A percentile compares a stretch with the other conserved stretches of the same genome.
These are phyloP conservation scores for Acanthisitta chloris DNA, from an alignment of 2,113 vertebrate species.

Conservation along the genomic window DNA sequence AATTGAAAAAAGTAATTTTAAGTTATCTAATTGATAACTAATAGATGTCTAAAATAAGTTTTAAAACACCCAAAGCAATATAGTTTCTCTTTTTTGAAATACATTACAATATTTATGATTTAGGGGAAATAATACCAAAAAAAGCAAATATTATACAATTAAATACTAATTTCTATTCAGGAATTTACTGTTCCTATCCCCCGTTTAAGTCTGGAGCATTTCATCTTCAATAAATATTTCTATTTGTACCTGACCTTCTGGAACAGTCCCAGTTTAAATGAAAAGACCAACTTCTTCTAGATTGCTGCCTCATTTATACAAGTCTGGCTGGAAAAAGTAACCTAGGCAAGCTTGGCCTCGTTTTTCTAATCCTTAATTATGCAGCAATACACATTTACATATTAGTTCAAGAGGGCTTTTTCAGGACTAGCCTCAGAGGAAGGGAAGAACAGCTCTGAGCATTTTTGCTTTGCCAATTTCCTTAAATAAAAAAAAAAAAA, in stretches of 20 bases:
- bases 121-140: neutral
- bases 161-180: slow-evolving; percentile 31
- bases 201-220: slow-evolving; percentile 47
- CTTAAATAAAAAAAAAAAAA: neutral
- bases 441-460: neutral
- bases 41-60: neutral
- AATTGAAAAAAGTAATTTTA: neutral
- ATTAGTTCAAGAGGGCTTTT: slow-evolving; percentile 21
- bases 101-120: neutral
- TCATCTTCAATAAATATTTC: slow-evolving; percentile 59
- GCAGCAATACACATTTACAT: slow-evolving; percentile 10
- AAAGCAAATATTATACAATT: neutral
- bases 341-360: neutral
- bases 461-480: neutral
- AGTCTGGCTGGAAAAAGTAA: slow-evolving; percentile 24
- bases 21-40: neutral
- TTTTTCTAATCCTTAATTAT: slow-evolving; percentile 27
- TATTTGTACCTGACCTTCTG: neutral
- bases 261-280: slow-evolving; percentile 48
- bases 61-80: neutral
- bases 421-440: neutral
- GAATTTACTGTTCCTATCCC: slow-evolving; percentile 37
- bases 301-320: slow-evolving; percentile 21
- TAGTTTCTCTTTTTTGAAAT: neutral
- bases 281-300: slow-evolving; percentile 43